These are phyloP conservation scores for Echiichthys vipera DNA, from an alignment of 2,797 vertebrate species.

Conservation along the genomic window DNA sequence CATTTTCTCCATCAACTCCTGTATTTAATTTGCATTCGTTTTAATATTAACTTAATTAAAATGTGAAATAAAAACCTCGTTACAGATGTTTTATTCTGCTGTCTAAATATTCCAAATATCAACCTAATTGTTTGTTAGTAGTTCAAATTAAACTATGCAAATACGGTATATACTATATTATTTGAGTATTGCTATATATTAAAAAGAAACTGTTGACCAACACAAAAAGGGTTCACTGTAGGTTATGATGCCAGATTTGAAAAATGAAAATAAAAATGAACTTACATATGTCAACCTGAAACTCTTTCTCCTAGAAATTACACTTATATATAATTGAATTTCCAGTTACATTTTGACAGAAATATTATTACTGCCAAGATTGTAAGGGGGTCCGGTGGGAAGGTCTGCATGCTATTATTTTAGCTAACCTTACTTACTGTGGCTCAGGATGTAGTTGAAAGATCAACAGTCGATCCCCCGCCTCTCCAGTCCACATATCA, in stretches of 20 bases:
- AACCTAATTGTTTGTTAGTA: background rate
- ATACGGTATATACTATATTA: too few species aligned
- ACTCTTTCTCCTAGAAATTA: background rate
- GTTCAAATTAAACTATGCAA: too few species aligned
- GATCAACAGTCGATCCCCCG: too few species aligned
- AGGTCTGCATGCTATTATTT: too few species aligned
- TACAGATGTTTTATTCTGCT: background rate
- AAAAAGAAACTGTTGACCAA: background rate
- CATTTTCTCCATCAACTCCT: background rate
- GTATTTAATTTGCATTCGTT: background rate
- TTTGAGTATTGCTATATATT: background rate
- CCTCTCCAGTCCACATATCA: too few species aligned
- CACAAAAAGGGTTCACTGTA: background rate
- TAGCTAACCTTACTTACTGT: too few species aligned
- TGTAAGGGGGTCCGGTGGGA: too few species aligned
- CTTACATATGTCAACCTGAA: background rate
- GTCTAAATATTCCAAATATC: background rate
- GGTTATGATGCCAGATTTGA: background rate
- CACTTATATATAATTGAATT: background rate
- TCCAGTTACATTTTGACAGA: background rate
- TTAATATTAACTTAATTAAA: constrained; percentile 1
- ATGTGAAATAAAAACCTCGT: background rate
- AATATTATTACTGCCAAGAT: background rate
- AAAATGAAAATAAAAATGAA: too few species aligned
- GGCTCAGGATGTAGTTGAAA: too few species aligned